phyloP scores from a whole-genome alignment of 2,113 vertebrate species.

The Tragelaphus buxtoni region DNA sequence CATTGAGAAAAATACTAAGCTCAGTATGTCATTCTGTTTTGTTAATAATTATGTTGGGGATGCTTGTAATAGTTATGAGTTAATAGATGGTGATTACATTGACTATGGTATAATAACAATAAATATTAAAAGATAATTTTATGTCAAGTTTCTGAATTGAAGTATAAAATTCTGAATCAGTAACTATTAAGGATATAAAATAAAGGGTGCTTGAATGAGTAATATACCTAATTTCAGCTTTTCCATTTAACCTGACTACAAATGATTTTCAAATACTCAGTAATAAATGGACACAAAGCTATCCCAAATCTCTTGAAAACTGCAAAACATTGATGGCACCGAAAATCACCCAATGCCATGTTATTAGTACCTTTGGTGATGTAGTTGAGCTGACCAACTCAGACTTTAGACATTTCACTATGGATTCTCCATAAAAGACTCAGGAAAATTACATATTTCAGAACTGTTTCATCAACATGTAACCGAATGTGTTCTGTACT shows the following conservation, averaged over 20 bases:
- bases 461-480: not conserved
- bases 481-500: not conserved
- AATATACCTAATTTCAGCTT: not conserved
- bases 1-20: not conserved
- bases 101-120: not conserved
- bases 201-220: not conserved
- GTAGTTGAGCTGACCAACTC: not conserved
- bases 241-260: not conserved
- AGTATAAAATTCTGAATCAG: not conserved
- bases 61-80: not conserved
- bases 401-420: not conserved
- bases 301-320: not conserved
- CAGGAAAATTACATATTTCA: not conserved
- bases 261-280: not conserved
- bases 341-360: not conserved
- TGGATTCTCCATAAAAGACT: not conserved
- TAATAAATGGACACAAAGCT: not conserved
- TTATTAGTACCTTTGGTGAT: not conserved
- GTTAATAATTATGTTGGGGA: not conserved
- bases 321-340: not conserved
- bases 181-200: not conserved
- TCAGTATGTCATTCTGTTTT: slow-evolving; percentile 18
- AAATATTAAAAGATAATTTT: slow-evolving; percentile 22
- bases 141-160: slow-evolving; percentile 6
- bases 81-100: not conserved